Evolutionary conservation across 2,888 invertebrate species (phyloP).

Genomic region (Helobdella robusta): DNA sequence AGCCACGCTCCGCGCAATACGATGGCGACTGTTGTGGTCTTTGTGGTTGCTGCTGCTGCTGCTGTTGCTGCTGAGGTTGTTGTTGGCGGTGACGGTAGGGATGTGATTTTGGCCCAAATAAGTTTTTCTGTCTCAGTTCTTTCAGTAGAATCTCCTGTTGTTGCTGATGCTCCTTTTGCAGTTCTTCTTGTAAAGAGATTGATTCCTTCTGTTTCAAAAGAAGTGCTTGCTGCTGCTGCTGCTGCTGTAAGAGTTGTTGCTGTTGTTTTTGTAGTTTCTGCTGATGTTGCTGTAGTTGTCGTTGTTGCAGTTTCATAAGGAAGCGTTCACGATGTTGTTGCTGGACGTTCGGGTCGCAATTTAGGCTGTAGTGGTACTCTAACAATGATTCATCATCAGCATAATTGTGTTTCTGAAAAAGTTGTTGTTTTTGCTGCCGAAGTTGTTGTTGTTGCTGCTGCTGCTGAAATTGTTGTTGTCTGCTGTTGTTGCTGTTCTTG

Average conservation of each 20-base stretch:
- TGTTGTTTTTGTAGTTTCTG: no score
- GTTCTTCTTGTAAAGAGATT: not conserved
- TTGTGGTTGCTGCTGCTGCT: not conserved
- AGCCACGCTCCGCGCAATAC: not conserved
- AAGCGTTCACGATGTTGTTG: not conserved
- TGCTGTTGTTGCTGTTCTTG: not conserved
- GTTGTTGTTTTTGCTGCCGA: not conserved
- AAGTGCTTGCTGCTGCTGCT: not conserved
- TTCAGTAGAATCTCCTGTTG: not conserved
- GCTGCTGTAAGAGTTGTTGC: not conserved
- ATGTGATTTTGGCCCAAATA: not conserved
- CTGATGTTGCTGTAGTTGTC: conserved; percentile 6
- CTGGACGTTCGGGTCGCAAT: no score
- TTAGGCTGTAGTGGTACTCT: no score
- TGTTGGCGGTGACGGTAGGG: not conserved
- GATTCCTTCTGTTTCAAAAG: not conserved
- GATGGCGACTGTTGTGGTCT: not conserved
- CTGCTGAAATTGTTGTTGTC: not conserved
- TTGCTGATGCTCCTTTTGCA: not conserved
- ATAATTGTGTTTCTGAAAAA: not conserved
- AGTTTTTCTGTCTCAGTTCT: not conserved
- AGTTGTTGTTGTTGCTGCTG: not conserved
- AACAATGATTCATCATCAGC: no score
- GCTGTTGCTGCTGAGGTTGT: not conserved
- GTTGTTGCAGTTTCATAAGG: not conserved